These are phyloP conservation scores for Eupithecia tripunctaria DNA, from an alignment of 2,888 invertebrate genomes.

Conservation along the genomic window DNA sequence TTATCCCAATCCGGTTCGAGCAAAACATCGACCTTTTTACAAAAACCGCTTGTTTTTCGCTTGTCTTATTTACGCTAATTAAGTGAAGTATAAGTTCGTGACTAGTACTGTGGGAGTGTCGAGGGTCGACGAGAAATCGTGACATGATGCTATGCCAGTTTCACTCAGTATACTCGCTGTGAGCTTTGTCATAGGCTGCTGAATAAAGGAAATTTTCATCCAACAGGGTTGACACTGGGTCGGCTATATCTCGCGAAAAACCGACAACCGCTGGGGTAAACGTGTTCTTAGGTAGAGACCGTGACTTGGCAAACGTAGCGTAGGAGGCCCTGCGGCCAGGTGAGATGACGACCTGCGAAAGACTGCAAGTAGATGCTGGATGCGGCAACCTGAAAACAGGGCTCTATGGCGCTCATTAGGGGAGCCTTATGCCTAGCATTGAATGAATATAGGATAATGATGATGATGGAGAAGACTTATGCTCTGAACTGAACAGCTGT, in stretches of 20 bases:
- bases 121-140: conserved; percentile 62
- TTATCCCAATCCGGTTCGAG: conserved; percentile 69
- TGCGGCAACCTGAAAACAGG: too few relatives aligned
- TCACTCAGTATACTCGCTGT: conserved; percentile 40
- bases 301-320: too few relatives aligned
- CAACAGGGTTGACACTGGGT: conserved; percentile 1
- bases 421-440: too few relatives aligned
- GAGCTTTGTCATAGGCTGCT: conserved; percentile 54
- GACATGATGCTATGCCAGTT: conserved; percentile 62
- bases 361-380: too few relatives aligned
- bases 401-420: too few relatives aligned
- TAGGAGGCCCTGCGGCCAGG: too few relatives aligned
- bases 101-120: conserved; percentile 76
- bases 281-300: too few relatives aligned
- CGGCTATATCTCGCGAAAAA: too few relatives aligned
- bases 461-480: background rate
- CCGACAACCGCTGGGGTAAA: too few relatives aligned
- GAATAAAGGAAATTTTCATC: conserved; percentile 25
- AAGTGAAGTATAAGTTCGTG: conserved; percentile 84
- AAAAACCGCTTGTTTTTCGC: conserved; percentile 68
- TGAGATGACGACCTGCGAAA: too few relatives aligned
- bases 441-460: too few relatives aligned
- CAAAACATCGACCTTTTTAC: conserved; percentile 68
- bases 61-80: conserved; percentile 83
- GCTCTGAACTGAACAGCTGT: background rate